Evolutionary conservation across 2,797 vertebrate species (phyloP).

Genomic region (Selene dorsalis): DNA sequence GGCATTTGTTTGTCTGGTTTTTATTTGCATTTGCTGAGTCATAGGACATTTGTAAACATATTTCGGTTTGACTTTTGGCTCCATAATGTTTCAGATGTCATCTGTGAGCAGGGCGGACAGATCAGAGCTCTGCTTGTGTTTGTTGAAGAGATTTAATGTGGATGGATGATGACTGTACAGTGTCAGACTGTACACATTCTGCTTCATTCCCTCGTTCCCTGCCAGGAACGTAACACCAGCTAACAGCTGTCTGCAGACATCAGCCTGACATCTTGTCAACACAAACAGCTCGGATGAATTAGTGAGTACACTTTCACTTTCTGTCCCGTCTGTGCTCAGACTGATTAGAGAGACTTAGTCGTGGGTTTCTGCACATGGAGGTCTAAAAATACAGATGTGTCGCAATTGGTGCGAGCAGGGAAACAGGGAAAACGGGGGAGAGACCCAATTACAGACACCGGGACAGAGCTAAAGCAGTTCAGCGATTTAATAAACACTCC

Average conservation of each 20-base stretch:
- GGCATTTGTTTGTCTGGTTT: too few species aligned
- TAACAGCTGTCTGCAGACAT: background rate
- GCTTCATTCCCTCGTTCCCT: background rate
- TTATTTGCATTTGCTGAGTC: too few species aligned
- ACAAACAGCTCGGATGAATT: background rate
- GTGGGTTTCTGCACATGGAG: too few species aligned
- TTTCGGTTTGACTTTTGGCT: too few species aligned
- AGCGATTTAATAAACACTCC: too few species aligned
- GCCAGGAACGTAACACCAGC: background rate
- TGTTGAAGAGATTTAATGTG: background rate
- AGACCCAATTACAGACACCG: too few species aligned
- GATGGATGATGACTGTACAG: background rate
- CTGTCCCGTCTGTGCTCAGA: background rate
- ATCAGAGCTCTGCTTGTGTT: background rate
- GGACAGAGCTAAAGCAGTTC: too few species aligned
- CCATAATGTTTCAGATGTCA: background rate
- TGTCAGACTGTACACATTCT: background rate
- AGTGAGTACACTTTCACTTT: slow-evolving; percentile 1
- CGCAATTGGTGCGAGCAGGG: too few species aligned
- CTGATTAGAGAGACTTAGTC: background rate
- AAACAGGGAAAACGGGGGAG: too few species aligned
- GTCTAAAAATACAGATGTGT: too few species aligned
- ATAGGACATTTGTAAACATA: too few species aligned
- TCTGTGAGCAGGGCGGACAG: background rate
- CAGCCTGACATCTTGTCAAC: background rate